Percentiles rank a stretch among this genome's conserved stretches.
Evolutionary conservation across 2,797 vertebrate species (phyloP).

Genomic region (Sardinella longiceps): DNA sequence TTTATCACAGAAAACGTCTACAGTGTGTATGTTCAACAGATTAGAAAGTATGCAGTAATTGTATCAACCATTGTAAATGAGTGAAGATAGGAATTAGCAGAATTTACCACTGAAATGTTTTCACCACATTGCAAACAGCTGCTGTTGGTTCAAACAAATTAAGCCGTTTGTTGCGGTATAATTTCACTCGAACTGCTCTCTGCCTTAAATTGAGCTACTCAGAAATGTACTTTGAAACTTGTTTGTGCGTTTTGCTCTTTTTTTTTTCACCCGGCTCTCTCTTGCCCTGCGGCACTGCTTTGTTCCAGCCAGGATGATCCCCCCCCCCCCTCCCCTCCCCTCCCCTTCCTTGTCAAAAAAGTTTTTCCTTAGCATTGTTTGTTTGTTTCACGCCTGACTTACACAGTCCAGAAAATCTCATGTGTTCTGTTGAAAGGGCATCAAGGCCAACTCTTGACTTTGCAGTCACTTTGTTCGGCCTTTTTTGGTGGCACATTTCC

Average conservation of each 20-base stretch:
- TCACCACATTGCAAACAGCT: neutral
- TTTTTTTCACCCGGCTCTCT: neutral
- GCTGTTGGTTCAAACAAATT: neutral
- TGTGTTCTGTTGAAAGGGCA: neutral
- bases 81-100: neutral
- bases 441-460: constrained; percentile 42
- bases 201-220: neutral
- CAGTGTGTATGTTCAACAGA: neutral
- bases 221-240: constrained; percentile 19
- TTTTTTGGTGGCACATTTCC: constrained; percentile 37
- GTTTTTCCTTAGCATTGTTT: neutral
- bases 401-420: neutral
- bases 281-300: neutral
- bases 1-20: neutral
- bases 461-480: constrained; percentile 52
- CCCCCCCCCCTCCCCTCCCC: neutral
- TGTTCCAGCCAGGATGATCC: neutral
- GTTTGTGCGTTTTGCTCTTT: neutral
- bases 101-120: neutral
- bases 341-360: neutral
- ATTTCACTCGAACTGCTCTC: neutral
- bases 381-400: neutral
- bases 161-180: neutral
- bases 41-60: neutral
- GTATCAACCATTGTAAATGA: neutral